Base-by-base conservation (phyloP, 2,113 vertebrate genomes). In the Podarcis muralis region DNA sequence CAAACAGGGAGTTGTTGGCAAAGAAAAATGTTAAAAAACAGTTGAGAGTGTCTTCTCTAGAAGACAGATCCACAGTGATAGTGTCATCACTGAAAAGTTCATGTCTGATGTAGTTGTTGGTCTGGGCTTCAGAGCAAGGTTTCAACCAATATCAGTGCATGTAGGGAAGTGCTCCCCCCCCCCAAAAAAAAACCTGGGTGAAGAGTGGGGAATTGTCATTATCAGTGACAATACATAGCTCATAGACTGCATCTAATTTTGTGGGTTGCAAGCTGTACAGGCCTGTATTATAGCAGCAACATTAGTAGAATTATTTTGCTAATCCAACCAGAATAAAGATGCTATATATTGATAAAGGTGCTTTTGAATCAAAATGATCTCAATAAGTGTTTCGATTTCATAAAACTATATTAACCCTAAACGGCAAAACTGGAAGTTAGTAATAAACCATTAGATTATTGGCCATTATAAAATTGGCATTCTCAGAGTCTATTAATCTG, bases 401-500 rank as follows among this genome's bases (percentile, higher is more conserved):
- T 12, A 6, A 57, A 0, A 0, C 71, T 77, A 2, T 81, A 35
- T 71, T 30, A 74, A 79, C 30, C 11, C 5, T 72, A 57, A 79
- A 27, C 16, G 35, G n/a, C 32, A 72, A 84, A 57, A 20, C 23
- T 37, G 32, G 78, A 81, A 90, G 48, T 72, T 7, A 23, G 53
- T 35, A 81, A 77, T 0, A 0, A 23, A 30, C 32, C 0, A 2
- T 16, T 75, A 57, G 80, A 85, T 32, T 83, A 78, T 59, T 88
- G 4, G 43, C 75, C 9, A 0, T 81, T 59, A 18, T 9, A 89
- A 57, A 76, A 37, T 72, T 82, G 90, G 86, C 6, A 84, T 86
- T 87, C 86, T 87, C 89, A 22, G 16, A 80, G 80, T 71, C 86
- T 83, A 65, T 84, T 92, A 78, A 91, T 94, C 65, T 80, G 71